phyloP scores from a whole-genome alignment of 2,113 vertebrate species.

The Gracilinanus agilis region DNA sequence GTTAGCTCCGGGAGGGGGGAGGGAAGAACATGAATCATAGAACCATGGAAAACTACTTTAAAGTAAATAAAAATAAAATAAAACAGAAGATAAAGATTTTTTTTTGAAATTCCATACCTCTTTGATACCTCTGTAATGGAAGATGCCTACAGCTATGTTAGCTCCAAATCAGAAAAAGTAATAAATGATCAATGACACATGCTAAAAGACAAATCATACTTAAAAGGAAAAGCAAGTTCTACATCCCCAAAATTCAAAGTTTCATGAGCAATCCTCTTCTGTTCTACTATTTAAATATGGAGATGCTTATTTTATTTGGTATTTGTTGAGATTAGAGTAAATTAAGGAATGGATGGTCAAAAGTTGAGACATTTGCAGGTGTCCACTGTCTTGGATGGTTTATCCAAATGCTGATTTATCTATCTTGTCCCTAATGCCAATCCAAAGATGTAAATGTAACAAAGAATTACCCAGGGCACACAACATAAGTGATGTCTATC shows the following conservation, averaged over 20 bases:
- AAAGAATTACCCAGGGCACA: too few relatives aligned
- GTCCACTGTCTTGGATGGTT: neutral
- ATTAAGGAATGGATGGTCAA: neutral
- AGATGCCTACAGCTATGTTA: neutral
- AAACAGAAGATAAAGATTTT: neutral
- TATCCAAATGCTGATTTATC: neutral
- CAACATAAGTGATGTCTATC: too few relatives aligned
- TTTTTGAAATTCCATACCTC: neutral
- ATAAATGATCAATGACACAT: slow-evolving; percentile 3
- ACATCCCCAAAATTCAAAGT: neutral
- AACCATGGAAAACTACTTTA: too few relatives aligned
- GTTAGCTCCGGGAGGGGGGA: too few relatives aligned
- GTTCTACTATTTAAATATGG: neutral
- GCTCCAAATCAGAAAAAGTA: slow-evolving; percentile 5
- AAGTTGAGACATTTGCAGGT: neutral
- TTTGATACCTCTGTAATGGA: neutral
- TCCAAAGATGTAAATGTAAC: neutral
- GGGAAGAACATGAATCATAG: too few relatives aligned
- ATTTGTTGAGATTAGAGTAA: neutral
- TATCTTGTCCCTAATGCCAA: neutral
- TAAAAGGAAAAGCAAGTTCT: neutral
- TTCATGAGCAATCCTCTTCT: neutral
- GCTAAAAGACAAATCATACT: neutral
- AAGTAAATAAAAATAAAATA: too few relatives aligned
- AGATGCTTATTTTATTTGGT: neutral